These are phyloP conservation scores for Phalacrocorax aristotelis DNA, from an alignment of 2,113 vertebrate genomes.

Conservation along the genomic window DNA sequence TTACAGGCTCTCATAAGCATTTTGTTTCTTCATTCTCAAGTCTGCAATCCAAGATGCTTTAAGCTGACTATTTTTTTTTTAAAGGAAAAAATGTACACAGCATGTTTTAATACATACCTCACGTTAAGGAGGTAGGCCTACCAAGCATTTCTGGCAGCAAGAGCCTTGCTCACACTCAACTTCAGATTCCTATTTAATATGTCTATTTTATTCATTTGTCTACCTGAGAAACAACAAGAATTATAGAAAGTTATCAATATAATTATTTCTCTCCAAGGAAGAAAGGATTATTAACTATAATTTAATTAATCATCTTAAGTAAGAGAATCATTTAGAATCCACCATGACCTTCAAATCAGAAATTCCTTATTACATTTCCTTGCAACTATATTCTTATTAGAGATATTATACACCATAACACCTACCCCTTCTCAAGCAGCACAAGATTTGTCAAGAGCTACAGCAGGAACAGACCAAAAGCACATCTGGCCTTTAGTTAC, in stretches of 20 bases:
- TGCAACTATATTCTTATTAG: neutral
- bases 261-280: neutral
- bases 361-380: neutral
- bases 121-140: neutral
- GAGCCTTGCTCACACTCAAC: neutral
- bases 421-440: neutral
- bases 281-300: neutral
- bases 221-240: neutral
- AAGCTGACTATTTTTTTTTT: neutral
- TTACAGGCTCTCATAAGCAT: neutral
- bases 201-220: neutral
- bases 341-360: neutral
- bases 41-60: neutral
- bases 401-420: neutral
- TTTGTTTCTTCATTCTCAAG: neutral
- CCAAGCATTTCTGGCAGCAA: neutral
- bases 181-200: neutral
- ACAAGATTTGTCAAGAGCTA: neutral
- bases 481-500: neutral
- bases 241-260: neutral
- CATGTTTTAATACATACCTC: neutral
- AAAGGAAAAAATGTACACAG: neutral
- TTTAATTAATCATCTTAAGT: neutral
- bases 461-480: neutral
- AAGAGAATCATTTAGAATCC: neutral